Conservation (phyloP, 2,797 vertebrate species). For the Helostoma temminkii region DNA sequence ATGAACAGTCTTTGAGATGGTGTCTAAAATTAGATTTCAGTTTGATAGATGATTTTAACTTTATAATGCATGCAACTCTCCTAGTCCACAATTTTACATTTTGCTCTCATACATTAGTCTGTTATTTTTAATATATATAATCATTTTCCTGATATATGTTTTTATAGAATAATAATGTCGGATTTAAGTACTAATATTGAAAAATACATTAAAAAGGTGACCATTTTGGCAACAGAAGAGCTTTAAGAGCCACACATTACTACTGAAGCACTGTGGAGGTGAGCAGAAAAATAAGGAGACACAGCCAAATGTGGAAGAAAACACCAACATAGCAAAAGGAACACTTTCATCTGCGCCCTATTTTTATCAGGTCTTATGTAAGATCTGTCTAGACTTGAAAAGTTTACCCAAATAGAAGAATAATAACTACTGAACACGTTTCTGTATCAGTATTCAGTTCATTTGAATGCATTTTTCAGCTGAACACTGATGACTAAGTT, state of each 20-base stretch:
- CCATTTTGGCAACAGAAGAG: not conserved
- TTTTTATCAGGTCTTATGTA: slow-evolving; percentile 48
- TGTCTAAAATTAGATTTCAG: slow-evolving; percentile 27
- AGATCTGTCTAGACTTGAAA: slow-evolving; percentile 49
- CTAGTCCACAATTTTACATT: not conserved
- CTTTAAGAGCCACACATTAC: not conserved
- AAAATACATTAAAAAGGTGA: not conserved
- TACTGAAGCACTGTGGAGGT: not conserved
- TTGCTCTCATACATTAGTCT: too few relatives aligned
- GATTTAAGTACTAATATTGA: not conserved
- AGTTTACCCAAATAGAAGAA: slow-evolving; percentile 25
- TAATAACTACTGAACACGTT: not conserved
- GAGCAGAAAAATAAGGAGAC: not conserved
- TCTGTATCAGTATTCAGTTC: not conserved
- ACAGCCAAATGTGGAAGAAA: slow-evolving; percentile 11
- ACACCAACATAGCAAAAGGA: slow-evolving; percentile 9
- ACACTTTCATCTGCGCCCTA: slow-evolving; percentile 26
- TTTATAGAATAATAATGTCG: not conserved
- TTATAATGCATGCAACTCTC: slow-evolving; percentile 7
- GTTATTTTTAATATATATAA: too few relatives aligned
- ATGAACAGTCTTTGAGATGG: not conserved
- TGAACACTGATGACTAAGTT: not conserved
- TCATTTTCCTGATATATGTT: too few relatives aligned
- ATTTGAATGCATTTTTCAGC: not conserved
- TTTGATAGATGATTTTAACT: slow-evolving; percentile 32